Evolutionary conservation across 2,797 vertebrate genomes (phyloP).

Genomic region (Cossypha caffra): DNA sequence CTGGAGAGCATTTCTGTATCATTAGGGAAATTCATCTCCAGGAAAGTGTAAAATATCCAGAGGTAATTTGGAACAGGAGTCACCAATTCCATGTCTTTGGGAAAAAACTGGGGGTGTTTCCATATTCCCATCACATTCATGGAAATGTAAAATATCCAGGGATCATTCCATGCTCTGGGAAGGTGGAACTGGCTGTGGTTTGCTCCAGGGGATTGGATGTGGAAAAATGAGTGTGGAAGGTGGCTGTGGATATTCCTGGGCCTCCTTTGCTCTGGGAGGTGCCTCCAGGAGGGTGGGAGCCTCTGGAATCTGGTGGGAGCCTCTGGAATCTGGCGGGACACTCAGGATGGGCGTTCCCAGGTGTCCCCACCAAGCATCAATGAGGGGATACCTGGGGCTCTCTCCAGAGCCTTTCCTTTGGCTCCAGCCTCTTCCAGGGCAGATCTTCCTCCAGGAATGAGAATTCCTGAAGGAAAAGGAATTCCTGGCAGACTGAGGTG

Average conservation of each 20-base stretch:
- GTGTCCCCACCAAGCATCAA: accelerated
- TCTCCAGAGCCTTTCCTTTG: accelerated
- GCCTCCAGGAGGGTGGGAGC: background rate
- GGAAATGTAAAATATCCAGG: accelerated
- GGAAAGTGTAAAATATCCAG: background rate
- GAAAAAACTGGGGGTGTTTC: background rate
- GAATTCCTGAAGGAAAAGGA: background rate
- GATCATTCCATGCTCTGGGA: background rate
- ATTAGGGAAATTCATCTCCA: background rate
- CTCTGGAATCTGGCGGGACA: background rate
- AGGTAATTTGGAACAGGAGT: background rate
- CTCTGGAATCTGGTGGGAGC: background rate
- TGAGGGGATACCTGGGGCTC: background rate
- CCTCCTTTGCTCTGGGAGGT: background rate
- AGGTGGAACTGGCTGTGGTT: background rate
- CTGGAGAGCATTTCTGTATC: accelerated
- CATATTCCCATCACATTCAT: accelerated
- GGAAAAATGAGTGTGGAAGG: background rate
- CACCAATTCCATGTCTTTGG: accelerated
- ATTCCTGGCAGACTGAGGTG: background rate
- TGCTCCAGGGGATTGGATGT: background rate
- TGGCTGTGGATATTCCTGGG: background rate
- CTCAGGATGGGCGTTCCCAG: accelerated
- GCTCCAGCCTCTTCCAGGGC: background rate
- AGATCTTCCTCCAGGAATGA: background rate